Base-by-base conservation (phyloP, 2,113 vertebrate genomes). In the Pristiophorus japonicus region DNA sequence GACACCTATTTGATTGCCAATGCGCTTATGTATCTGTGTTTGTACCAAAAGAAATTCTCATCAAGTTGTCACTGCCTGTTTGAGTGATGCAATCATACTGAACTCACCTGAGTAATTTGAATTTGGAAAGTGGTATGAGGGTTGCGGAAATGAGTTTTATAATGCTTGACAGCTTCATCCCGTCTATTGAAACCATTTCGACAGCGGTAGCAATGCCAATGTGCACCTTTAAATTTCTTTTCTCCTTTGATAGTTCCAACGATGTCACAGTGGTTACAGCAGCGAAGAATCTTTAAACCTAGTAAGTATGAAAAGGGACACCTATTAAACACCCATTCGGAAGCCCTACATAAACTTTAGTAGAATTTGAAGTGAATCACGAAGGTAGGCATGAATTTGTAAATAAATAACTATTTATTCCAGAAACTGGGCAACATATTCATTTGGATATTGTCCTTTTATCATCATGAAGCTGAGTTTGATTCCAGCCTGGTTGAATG, bases 231-330 rank as follows among this genome's bases (percentile, higher is more conserved):
- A 87, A 97, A 97, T 93, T 96, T 96, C 95, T 97, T 97, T 96
- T 97, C 97, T 90, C 96, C 97, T 96, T 97, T 97, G 67, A 97
- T 97, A 42, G 96, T 97, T 96, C 97, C 96, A 66, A 97, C 96
- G 2, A 97, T 97, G 95, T 97, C 97, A 94, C 97, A 97, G 62
- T 96, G 96, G 85, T 96, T 97, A 95, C 97, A 97, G 90, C 97
- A 97, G 22, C 96, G 96, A 87, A 97, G 96, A 73, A 97, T 96
- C 75, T 97, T 97, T 67, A 97, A 96, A 63, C 97, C 97, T 97
- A 75, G 70, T 85, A 94, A 91, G 94, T 73, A 96, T 1, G 38
- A 47, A 42, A 62, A 55, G 51, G n/a, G 27, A n/a, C 12, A 20
- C 11, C 16, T 3, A 30, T 38, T 75, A 38, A 67, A 34, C 62